Conservation (phyloP, 1,140 invertebrate species). For the Panagrolaimus sp. region DNA sequence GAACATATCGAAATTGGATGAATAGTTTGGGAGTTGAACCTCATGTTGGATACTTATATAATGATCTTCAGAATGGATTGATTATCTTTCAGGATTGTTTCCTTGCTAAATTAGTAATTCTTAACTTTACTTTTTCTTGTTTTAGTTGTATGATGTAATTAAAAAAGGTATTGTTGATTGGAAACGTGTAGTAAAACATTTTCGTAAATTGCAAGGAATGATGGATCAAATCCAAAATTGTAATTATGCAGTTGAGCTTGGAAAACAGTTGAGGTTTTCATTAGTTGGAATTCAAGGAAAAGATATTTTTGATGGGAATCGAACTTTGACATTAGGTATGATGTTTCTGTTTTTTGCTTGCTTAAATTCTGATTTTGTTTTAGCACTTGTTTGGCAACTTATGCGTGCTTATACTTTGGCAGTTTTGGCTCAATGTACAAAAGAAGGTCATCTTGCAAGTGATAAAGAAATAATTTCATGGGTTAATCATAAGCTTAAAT, state of each 20-base stretch:
- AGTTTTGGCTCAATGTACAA: conserved; percentile 79
- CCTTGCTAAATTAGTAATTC: background rate
- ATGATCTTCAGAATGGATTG: conserved; percentile 86
- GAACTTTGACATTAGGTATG: conserved; percentile 82
- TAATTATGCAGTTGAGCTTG: conserved; percentile 93
- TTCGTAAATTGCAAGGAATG: conserved; percentile 77
- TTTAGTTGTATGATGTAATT: conserved; percentile 87
- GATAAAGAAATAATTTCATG: conserved; percentile 92
- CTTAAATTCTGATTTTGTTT: conserved; percentile 15
- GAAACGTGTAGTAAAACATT: conserved; percentile 74
- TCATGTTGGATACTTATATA: conserved; percentile 93
- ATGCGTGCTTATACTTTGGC: conserved; percentile 96
- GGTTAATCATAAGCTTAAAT: conserved; percentile 84
- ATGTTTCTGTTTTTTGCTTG: conserved; percentile 21
- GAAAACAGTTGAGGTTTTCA: conserved; percentile 85
- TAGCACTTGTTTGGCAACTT: conserved; percentile 93
- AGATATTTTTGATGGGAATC: conserved; percentile 90
- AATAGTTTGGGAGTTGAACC: conserved; percentile 95
- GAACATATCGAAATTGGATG: conserved; percentile 98
- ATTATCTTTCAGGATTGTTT: conserved; percentile 75
- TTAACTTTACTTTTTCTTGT: conserved; percentile 71
- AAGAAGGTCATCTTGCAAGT: conserved; percentile 76
- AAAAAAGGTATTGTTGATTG: conserved; percentile 91
- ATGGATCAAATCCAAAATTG: conserved; percentile 93
- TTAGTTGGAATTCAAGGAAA: conserved; percentile 92